Base-by-base conservation (phyloP, 1,140 invertebrate species). In the Drosophila sucinea region DNA sequence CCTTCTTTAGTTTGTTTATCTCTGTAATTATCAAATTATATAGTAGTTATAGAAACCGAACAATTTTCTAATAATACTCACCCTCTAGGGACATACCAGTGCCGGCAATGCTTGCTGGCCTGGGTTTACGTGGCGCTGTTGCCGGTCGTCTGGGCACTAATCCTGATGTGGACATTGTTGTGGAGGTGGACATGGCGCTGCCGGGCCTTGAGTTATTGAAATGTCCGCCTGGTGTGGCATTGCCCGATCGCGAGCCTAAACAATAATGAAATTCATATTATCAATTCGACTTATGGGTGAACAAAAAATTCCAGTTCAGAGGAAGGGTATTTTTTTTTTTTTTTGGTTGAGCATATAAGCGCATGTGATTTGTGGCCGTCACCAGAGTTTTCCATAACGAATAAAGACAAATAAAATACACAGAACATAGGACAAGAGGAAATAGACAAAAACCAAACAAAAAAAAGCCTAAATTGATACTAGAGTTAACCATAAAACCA, bases 81-180 rank as follows among this genome's bases (percentile, higher is more conserved):
- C 91, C 91, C 73, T 94, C 93, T 81, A 92, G 58, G 55, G 95
- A 95, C 91, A 97, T 95, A 69, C 96, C 96, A 70, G 96, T 97
- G 85, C 96, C 96, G 78, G 96, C 96, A 89, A 97, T 97, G 92
- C 96, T 97, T 81, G 95, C 95, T 75, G 97, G 96, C 67, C 96
- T 94, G 29, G 91, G 90, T 73, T 92, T 92, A 4, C 91, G 77
- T 17, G 77, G 73, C 57, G 91, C 72, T 4, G 79, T 79, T 5
- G 73, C 72, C 11, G 91, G 79, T 32, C 91, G 81, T 38, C 90
- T 79, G 38, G 77, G 58, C 33, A 92, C 91, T 29, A 77, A 69
- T 47, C 82, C 85, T 17, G 73, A 83, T 75, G 87, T 90, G 64
- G 73, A 92, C 70, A 92, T 83, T 60, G 92, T 92, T 56, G 93